Percentiles rank a stretch among this genome's conserved stretches.
Conservation (phyloP, 1,140 invertebrate species). For the Polyergus mexicanus region DNA sequence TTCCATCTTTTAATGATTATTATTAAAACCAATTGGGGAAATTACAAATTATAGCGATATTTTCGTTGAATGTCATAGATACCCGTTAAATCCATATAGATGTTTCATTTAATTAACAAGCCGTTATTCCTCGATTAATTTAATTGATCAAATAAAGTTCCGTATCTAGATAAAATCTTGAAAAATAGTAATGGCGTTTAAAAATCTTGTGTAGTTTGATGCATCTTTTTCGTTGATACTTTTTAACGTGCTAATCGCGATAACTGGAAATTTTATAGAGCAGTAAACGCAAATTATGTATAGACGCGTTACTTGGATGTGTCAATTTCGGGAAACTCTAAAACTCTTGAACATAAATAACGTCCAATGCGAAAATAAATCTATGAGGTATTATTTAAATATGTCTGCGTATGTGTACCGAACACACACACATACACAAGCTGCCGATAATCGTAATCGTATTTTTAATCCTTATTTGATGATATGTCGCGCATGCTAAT, state of each 20-base stretch:
- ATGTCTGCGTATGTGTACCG: background rate
- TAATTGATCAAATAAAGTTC: background rate
- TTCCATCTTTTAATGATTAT: background rate
- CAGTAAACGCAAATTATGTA: too few species aligned
- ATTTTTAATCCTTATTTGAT: conserved; percentile 40
- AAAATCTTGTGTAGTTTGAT: background rate
- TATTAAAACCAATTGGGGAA: background rate
- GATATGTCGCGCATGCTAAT: conserved; percentile 1
- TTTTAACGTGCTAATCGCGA: background rate
- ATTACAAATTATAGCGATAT: background rate
- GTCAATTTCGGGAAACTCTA: background rate
- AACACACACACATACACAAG: background rate
- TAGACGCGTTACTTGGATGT: background rate
- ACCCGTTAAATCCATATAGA: background rate
- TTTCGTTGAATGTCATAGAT: background rate
- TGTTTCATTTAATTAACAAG: conserved; percentile 1
- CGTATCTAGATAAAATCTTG: background rate
- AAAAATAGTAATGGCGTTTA: background rate
- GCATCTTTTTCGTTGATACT: background rate
- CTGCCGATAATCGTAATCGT: conserved; percentile 19
- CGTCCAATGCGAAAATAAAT: conserved; percentile 34
- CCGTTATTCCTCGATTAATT: background rate
- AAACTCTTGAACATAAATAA: background rate
- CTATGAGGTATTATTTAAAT: conserved; percentile 28
- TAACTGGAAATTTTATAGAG: background rate